Base-by-base conservation (phyloP, 2,797 vertebrate genomes). In the Dicrostonyx torquatus region DNA sequence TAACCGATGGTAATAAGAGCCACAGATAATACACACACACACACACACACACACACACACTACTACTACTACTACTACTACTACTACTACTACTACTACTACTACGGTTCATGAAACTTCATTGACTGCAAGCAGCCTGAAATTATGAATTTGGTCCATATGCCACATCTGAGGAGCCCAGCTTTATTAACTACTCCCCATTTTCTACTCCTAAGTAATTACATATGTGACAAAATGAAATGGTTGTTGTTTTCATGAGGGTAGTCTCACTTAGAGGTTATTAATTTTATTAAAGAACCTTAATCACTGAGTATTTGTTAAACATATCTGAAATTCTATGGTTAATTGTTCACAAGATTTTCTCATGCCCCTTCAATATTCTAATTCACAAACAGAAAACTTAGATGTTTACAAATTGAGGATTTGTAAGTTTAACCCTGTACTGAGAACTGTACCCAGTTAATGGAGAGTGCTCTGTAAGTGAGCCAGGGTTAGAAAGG, bases 401-500 rank as follows among this genome's bases (percentile, higher is more conserved):
- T 75, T 95, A 76, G 22, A 29, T 55, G 15, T 29, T 94, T 68
- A 89, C 15, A 58, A 29, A 86, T 79, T 82, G 76, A 89, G n/a
- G 8, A 4, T 68, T 88, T 29, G 6, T 89, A 89, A 66, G 53
- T 66, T 64, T 90, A 76, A 91, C 64, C 18, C 34, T 43, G 5
- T 9, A 14, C 20, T 48, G 58, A 62, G 40, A 89, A 5, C 26
- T 82, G 24, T 73, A 58, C 7, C 14, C 17, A 91, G 37, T 93
- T 95, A 90, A 77, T 70, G 13, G 50, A 43, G 60, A 94, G 89
- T n/a, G 73, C 37, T 94, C 92, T 82, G 50, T n/a, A 88, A 91
- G 66, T 68, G 34, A 40, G 14, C 88, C 48, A 91, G 90, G n/a
- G 55, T 66, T 92, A 40, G 15, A 94, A 84, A 48, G 68, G 62